A percentile compares a stretch with the other conserved stretches of the same genome.
Evolutionary conservation across 1,140 invertebrate species (phyloP).

Genomic region (Megalonaias nervosa): DNA sequence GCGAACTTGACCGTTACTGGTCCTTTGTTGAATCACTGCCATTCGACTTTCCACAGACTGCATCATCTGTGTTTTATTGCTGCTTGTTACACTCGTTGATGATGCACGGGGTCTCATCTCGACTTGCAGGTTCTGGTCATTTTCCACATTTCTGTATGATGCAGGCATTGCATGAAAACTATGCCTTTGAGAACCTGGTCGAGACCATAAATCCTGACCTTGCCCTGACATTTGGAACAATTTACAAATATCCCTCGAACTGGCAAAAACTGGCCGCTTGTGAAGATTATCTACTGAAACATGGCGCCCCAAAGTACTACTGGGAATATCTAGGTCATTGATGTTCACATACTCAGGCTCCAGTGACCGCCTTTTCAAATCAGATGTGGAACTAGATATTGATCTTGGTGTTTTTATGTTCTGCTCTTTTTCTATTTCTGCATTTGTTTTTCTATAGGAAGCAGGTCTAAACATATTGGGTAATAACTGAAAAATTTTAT

Average conservation of each 20-base stretch:
- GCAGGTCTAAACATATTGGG: constrained; percentile 34
- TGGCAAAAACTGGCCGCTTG: constrained; percentile 51
- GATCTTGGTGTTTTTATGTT: too few species aligned
- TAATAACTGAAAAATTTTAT: constrained; percentile 33
- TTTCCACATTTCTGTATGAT: constrained; percentile 18
- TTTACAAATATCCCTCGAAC: constrained; percentile 56
- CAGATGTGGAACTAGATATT: too few species aligned
- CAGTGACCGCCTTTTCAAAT: too few species aligned
- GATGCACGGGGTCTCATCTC: constrained; percentile 29
- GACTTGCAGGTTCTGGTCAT: constrained; percentile 5
- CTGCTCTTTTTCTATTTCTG: too few species aligned
- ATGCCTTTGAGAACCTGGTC: constrained; percentile 48
- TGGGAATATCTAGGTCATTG: too few species aligned
- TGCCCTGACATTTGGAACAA: constrained; percentile 50
- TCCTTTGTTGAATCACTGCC: constrained; percentile 29
- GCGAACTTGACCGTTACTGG: constrained; percentile 18
- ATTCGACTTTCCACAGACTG: constrained; percentile 27
- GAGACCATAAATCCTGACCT: constrained; percentile 39
- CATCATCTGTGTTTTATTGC: constrained; percentile 10
- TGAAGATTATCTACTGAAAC: constrained; percentile 45
- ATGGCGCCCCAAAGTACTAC: constrained; percentile 24
- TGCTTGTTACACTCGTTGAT: constrained; percentile 30
- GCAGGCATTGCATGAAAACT: constrained; percentile 58
- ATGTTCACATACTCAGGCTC: too few species aligned
- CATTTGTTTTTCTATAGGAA: too few species aligned